These are phyloP conservation scores for Pollenia angustigena DNA, from an alignment of 2,888 invertebrate genomes.

Conservation along the genomic window DNA sequence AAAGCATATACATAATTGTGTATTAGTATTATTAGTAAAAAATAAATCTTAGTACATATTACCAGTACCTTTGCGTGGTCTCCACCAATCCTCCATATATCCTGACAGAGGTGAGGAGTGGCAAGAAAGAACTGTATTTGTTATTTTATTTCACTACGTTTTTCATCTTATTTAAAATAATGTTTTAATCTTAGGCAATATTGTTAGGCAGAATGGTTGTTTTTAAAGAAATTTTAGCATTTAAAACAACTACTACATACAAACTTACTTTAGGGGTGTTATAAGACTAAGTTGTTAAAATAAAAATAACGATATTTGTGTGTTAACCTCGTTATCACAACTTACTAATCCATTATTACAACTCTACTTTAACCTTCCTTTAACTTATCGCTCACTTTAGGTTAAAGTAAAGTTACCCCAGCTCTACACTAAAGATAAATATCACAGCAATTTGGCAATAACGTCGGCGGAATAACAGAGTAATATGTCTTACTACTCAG, in stretches of 20 bases:
- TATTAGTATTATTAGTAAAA: conserved; percentile 74
- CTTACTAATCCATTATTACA: no score
- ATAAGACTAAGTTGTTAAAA: conserved; percentile 44
- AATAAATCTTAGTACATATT: conserved; percentile 46
- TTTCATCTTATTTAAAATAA: conserved; percentile 71
- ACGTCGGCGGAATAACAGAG: no score
- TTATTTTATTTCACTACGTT: conserved; percentile 84
- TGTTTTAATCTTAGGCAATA: conserved; percentile 33
- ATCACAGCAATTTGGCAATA: no score
- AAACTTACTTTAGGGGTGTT: conserved; percentile 50
- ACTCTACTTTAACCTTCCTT: no score
- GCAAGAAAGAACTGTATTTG: conserved; percentile 87
- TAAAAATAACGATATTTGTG: not conserved
- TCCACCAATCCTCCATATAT: conserved; percentile 99
- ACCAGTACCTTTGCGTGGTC: conserved; percentile 96
- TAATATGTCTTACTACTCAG: no score
- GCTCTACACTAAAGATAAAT: no score
- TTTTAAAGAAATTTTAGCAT: conserved; percentile 49
- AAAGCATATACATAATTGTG: conserved; percentile 72
- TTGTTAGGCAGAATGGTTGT: conserved; percentile 25
- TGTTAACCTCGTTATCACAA: no score
- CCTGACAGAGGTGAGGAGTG: conserved; percentile 97
- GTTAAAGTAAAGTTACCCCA: no score
- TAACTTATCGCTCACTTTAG: no score
- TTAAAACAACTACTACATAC: conserved; percentile 57